Evolutionary conservation across 1,140 invertebrate species (phyloP), one percentile per base, ranked within the genome.

Genomic region (Rhynchophorus ferrugineus): DNA sequence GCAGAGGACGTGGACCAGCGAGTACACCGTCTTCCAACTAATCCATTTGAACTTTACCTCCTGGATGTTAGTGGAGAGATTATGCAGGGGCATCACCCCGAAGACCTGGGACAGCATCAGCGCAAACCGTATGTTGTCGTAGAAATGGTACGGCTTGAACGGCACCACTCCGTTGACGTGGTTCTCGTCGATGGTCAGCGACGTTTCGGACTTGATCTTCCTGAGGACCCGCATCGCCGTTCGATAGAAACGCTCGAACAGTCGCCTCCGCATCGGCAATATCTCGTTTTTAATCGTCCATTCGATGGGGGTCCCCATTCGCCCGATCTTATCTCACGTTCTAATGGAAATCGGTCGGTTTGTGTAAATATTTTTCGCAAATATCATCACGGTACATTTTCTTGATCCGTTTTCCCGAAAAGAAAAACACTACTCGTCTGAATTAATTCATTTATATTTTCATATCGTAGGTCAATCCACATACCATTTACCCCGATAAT

Each of bases 11-110:
- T 61, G 61, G n/a, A 56, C 45, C 7, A 60, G 17, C 1, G 56
- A 44, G 37, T 59, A 65, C n/a, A 63, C 13, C 7, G 62, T 54
- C 33, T 48, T 46, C 1, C 58, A 29, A 18, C 59, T 63, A 11
- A 49, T 18, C 58, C 61, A 65, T 20, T 52, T 48, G 29, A 65
- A 63, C 22, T 49, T 22, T 2, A 65, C 47, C 8, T 54, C 46
- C 16, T 57, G 33, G 3, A 52, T 3, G 29, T 58, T 46, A 41
- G 59, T 61, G 13, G 22, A 47, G 1, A 42, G 46, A 1, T 56
- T 54, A 29, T 57, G 34, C 14, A 65, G 9, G 2, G 63, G 63
- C 61, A 65, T 65, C 11, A 65, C 36, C 1, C 60, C 61, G 33
- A 65, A 63, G 48, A 49, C 57, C 44, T 65, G 63, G 1, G 54